phyloP scores from a whole-genome alignment of 1,140 invertebrate genomes.

The Leguminivora glycinivorella region DNA sequence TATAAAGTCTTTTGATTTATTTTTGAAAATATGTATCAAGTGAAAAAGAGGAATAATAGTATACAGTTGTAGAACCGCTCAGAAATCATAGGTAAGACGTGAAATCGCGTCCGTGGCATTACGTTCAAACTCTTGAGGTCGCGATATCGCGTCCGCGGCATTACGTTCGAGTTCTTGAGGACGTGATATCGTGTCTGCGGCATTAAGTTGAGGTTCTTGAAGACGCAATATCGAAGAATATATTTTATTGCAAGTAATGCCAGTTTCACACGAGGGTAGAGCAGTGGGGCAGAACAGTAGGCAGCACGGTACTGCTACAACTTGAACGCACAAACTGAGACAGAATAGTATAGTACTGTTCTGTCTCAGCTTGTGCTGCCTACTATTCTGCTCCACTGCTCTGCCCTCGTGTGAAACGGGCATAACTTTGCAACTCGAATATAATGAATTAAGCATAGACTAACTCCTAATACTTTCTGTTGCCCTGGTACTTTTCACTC shows the following conservation, averaged over 20 bases:
- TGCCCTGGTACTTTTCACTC: not conserved
- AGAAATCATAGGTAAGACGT: not conserved
- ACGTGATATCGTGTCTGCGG: not conserved
- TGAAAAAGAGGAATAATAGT: not conserved
- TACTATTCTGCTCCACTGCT: not conserved
- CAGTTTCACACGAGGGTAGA: constrained; percentile 8
- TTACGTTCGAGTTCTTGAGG: not conserved
- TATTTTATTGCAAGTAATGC: constrained; percentile 6
- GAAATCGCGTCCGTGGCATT: not conserved
- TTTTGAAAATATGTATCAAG: not conserved
- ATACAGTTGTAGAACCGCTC: not conserved
- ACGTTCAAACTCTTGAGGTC: not conserved
- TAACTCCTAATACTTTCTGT: not conserved
- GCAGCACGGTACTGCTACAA: constrained; percentile 1
- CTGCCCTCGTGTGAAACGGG: not conserved
- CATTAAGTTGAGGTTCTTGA: constrained; percentile 3
- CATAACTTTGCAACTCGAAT: not conserved
- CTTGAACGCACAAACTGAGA: not conserved
- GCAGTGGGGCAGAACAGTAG: not conserved
- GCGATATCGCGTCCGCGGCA: not conserved
- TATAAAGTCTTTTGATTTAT: constrained; percentile 1
- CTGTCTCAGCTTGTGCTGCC: constrained; percentile 8
- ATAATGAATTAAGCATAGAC: not conserved
- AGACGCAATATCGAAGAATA: constrained; percentile 9
- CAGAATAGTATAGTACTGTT: constrained; percentile 6